phyloP scores from a whole-genome alignment of 2,888 invertebrate genomes.

The Drosophila paracracens region DNA sequence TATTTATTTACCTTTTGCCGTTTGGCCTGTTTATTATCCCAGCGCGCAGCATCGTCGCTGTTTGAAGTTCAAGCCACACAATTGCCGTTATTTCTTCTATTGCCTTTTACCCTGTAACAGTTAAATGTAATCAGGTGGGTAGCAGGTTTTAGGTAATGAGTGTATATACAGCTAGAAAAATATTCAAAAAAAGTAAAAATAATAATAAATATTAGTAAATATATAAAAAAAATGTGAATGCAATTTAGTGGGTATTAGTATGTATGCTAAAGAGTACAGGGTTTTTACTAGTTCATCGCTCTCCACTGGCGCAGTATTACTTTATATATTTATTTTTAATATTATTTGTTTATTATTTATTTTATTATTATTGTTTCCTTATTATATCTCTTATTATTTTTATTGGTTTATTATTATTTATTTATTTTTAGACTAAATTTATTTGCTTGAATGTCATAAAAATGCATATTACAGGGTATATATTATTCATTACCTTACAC shows the following conservation, averaged over 20 bases:
- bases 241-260: background rate
- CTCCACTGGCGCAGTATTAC: background rate
- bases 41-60: slow-evolving; percentile 35
- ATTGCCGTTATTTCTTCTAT: background rate
- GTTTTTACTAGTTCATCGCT: background rate
- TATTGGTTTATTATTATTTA: background rate
- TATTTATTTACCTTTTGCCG: slow-evolving; percentile 73
- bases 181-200: background rate
- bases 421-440: background rate
- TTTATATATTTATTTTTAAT: background rate
- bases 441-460: background rate
- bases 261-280: background rate
- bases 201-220: background rate
- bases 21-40: slow-evolving; percentile 72
- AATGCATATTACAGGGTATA: background rate
- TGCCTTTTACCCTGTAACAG: background rate
- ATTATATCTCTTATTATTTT: background rate
- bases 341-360: background rate
- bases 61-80: slow-evolving; percentile 75
- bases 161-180: background rate
- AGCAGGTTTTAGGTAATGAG: background rate
- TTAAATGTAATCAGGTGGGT: background rate
- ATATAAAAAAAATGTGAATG: background rate
- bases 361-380: background rate
- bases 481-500: background rate